Evolutionary conservation across 2,888 invertebrate genomes (phyloP), one percentile per base, ranked within the genome.

Genomic region (Tipula vernalis): DNA sequence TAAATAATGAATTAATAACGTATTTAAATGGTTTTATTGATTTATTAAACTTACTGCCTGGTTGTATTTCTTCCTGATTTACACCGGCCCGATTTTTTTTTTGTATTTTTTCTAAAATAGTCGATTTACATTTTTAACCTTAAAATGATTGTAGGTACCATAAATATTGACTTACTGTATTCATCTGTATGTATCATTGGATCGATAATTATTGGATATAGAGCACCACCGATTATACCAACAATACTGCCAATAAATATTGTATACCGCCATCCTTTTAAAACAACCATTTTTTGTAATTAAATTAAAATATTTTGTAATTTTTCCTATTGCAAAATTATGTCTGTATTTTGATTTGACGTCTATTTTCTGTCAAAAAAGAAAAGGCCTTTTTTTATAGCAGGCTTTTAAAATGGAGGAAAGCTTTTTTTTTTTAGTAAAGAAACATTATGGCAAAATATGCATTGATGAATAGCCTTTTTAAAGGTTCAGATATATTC

Each of bases 181-280:
- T 94, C 92, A 0, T 94, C 92, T 5, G 93, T 90, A 90, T 95
- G 92, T 28, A 93, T 89, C 92, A 94, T 94, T 3, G 95, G 95
- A 88, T 93, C 92, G 88, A 95, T 92, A 39, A 93, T 91, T 87
- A 94, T 92, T 3, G 95, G 94, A 90, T 95, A 95, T 10, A 93
- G 88, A 0, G 93, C 91, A 86, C 93, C 12, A 6, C 92, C 93
- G 86, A 94, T 92, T 0, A 91, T 89, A 2, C 94, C 94, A 18
- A 94, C 91, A 83, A 95, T 88, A 39, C 92, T 92, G n/a, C 93
- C 93, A 86, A 94, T 90, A 88, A 94, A 92, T 0, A 91, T 92
- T 28, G 90, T 92, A 89, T 93, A 94, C 88, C 92, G 91, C 94
- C 94, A 94, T 5, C 94, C 94, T 87, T 89, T 91, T 88, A 92